Base-by-base conservation (phyloP, 2,888 invertebrate species). In the Drosophila testacea region DNA sequence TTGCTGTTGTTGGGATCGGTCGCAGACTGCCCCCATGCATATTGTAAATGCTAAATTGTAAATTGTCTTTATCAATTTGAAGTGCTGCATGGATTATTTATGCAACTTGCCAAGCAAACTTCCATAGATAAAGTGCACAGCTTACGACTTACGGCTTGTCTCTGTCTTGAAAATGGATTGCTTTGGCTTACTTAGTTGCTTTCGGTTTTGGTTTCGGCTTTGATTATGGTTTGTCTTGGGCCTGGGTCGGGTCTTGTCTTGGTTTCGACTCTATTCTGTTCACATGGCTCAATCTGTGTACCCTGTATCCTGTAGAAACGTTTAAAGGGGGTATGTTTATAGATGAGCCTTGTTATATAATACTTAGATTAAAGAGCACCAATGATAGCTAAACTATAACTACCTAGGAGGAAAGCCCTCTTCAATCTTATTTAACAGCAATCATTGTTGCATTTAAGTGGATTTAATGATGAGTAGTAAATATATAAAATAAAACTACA, bases 51-150 rank as follows among this genome's bases (percentile, higher is more conserved):
- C 57, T 69, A 51, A 51, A 81, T 71, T 83, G 85, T 87, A 87
- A 85, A 85, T 88, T 86, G 89, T 85, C 84, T 88, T 85, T 85
- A 85, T 88, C 84, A 85, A 84, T 84, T 84, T 84, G 83, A 88
- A 83, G 86, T 84, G 89, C 88, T 74, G 67, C 77, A 60, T 72
- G 87, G 84, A 84, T 84, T 84, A 88, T 84, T 83, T 88, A 83
- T 83, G 83, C 83, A 85, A 69, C 87, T 88, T 79, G 83, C 76
- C 79, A 71, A 69, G 87, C 78, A 78, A 71, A 83, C 84, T 86
- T 86, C 67, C 71, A 78, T 68, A 86, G 89, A 84, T 84, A 88
- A 88, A 88, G 84, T 75, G 82, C 79, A 59, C 61, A 55, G 65
- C 62, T 54, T 55, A 62, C 51, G 67, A 51, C 63, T 66, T 55